Conservation (phyloP, 2,113 vertebrate species). For the Raja brachyura region DNA sequence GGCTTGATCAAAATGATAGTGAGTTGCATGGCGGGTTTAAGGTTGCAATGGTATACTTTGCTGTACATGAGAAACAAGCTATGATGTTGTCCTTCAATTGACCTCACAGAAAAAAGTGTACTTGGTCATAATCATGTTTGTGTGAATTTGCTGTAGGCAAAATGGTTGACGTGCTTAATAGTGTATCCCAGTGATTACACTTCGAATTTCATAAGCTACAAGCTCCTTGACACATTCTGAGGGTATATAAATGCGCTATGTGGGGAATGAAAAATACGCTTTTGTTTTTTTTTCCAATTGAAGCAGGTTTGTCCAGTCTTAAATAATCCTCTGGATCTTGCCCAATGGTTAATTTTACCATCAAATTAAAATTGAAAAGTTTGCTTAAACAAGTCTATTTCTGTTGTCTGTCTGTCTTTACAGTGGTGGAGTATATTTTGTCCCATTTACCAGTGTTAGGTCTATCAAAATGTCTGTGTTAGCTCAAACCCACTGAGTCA, state of each 20-base stretch:
- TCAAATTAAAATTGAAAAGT: background rate
- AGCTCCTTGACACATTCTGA: background rate
- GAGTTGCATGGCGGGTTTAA: too few species aligned
- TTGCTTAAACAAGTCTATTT: background rate
- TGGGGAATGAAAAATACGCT: background rate
- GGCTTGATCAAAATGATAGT: too few species aligned
- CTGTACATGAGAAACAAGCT: too few species aligned
- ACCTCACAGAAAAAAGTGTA: too few species aligned
- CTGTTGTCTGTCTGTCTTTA: background rate
- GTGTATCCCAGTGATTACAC: background rate
- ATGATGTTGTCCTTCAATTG: too few species aligned
- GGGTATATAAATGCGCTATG: background rate
- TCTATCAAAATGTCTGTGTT: background rate
- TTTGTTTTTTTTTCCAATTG: background rate
- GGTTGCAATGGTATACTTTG: too few species aligned
- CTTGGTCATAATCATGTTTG: too few species aligned
- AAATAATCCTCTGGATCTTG: background rate
- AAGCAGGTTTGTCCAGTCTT: background rate
- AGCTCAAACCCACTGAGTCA: background rate
- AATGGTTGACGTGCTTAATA: too few species aligned
- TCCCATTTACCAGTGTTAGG: background rate
- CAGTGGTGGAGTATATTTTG: background rate
- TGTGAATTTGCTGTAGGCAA: too few species aligned
- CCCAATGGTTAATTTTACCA: background rate
- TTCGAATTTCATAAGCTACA: background rate